Evolutionary conservation across 2,797 vertebrate species (phyloP), one percentile per base, ranked within the genome.

Genomic region (Chrysolophus pictus): DNA sequence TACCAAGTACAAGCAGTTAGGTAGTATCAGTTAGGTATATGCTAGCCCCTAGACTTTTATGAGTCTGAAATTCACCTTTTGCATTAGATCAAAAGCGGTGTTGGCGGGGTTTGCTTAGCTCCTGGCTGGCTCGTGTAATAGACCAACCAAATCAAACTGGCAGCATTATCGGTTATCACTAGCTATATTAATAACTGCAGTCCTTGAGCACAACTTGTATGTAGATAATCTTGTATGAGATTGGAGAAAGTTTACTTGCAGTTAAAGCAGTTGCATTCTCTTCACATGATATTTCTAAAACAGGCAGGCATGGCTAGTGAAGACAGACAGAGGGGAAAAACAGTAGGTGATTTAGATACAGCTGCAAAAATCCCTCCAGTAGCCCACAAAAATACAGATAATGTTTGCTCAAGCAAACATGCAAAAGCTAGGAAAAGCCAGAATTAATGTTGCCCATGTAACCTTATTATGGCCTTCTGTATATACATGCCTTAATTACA

Each of bases 11-110:
- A 62, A 75, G 53, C 49, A 60, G 71, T 59, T 94, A 71, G 59
- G 60, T 84, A 51, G 63, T 31, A 78, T 59, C 35, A 28, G 73
- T 47, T 64, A 84, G 60, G 55, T 42, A 63, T 49, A 69, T 84
- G 46, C 39, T 78, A 78, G 60, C 10, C 46, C 91, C 84, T 84
- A 56, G 17, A 67, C 59, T 81, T 90, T 72, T 73, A 69, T 35
- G 87, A 90, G 59, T 28, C 74, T 42, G 46, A 86, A 93, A 87
- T 84, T 73, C 74, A 70, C 37, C 26, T 95, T 90, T 76, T 88
- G 37, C 37, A n/a, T 81, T 90, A 65, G 51, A 84, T 90, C 76
- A 75, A 49, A 91, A 81, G n/a, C 33, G 22, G 53, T 14, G 39
- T 69, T 91, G 60, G 21, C 33, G 51, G 58, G 22, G 60, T 85